phyloP scores from a whole-genome alignment of 2,113 vertebrate species.

The Lasiurus borealis region DNA sequence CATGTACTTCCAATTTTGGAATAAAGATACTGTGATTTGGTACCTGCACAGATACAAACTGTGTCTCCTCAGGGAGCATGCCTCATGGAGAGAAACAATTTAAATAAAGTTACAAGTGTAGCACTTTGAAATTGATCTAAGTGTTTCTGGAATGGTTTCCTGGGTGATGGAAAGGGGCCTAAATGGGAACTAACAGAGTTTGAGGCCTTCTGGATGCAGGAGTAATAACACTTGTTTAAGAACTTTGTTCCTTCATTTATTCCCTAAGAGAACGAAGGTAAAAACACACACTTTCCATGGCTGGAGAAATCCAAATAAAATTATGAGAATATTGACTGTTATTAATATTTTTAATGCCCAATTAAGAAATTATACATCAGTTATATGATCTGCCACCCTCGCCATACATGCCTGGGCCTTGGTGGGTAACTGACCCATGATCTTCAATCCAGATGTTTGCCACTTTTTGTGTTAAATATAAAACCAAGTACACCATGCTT shows the following conservation, averaged over 20 bases:
- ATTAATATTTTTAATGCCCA: background rate
- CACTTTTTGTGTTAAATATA: background rate
- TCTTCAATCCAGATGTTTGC: background rate
- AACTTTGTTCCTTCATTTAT: background rate
- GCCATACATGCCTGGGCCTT: background rate
- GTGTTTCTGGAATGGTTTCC: conserved; percentile 43
- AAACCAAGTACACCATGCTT: background rate
- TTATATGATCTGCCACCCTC: rapidly evolving
- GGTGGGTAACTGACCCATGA: background rate
- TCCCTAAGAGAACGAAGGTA: background rate
- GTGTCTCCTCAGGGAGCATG: background rate
- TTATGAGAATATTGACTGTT: background rate
- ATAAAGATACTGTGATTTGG: background rate
- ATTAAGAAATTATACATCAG: background rate
- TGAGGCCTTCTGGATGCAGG: background rate
- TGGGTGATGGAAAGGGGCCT: background rate
- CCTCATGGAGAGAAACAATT: background rate
- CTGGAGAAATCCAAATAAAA: background rate
- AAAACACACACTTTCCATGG: background rate
- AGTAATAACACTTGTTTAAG: background rate
- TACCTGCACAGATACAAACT: background rate
- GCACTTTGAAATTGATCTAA: conserved; percentile 23
- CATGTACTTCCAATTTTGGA: background rate
- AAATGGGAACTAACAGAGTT: background rate
- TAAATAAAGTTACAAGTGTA: conserved; percentile 17